Conservation (phyloP, 2,113 vertebrate genomes). For the Coregonus clupeaformis region DNA sequence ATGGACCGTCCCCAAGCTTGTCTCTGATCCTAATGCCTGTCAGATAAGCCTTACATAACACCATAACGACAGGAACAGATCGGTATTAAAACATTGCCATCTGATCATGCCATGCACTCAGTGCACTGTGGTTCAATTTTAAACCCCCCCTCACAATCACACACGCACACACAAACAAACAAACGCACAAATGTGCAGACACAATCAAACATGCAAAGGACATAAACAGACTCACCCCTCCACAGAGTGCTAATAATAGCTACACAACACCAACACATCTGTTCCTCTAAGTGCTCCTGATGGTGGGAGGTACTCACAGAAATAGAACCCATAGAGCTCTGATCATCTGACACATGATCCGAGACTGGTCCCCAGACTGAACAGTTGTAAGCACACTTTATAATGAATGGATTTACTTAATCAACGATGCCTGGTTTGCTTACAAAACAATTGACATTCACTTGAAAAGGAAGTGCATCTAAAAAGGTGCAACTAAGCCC, state of each 20-base stretch:
- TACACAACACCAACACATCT: too few relatives aligned
- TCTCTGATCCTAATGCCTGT: conserved; percentile 30
- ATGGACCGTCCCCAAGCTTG: conserved; percentile 10
- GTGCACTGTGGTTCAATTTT: conserved; percentile 14
- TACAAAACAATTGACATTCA: too few relatives aligned
- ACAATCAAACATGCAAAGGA: neutral
- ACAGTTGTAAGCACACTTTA: too few relatives aligned
- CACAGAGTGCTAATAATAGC: conserved; percentile 16
- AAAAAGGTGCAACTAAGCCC: too few relatives aligned
- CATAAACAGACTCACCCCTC: conserved; percentile 8
- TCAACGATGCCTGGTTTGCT: too few relatives aligned
- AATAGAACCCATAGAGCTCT: too few relatives aligned
- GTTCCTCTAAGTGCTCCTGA: too few relatives aligned
- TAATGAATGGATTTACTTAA: too few relatives aligned
- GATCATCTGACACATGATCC: too few relatives aligned
- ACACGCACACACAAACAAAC: conserved; percentile 2
- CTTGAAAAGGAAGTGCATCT: too few relatives aligned
- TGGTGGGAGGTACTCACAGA: too few relatives aligned
- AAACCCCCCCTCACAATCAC: conserved; percentile 6
- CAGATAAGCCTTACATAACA: conserved; percentile 50
- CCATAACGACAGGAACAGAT: conserved; percentile 8
- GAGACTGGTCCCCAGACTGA: too few relatives aligned
- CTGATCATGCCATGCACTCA: conserved; percentile 24
- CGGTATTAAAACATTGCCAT: conserved; percentile 31
- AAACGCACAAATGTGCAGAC: neutral